These are phyloP conservation scores for Stictocephala bisonia DNA, from an alignment of 2,888 invertebrate species.

Conservation along the genomic window DNA sequence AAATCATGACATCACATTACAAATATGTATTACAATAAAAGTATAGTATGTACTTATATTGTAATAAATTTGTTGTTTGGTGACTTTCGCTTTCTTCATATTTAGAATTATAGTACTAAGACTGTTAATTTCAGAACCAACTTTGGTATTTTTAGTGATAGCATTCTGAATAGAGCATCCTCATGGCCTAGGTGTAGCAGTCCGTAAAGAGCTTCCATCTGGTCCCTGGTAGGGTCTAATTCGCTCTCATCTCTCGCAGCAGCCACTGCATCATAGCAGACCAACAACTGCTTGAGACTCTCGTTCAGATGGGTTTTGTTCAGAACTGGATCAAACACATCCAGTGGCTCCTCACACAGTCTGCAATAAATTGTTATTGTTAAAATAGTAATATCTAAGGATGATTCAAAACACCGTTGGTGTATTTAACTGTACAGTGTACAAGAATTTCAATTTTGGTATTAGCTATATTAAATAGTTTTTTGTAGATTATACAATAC, in stretches of 20 bases:
- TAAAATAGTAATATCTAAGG: neutral
- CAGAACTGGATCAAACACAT: slow-evolving; percentile 75
- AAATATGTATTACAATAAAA: too few relatives aligned
- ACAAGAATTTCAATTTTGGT: too few relatives aligned
- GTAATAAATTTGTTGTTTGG: too few relatives aligned
- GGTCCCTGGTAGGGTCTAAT: slow-evolving; percentile 56
- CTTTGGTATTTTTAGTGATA: neutral
- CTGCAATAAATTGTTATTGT: slow-evolving; percentile 66
- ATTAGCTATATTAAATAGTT: too few relatives aligned
- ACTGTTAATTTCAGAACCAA: neutral
- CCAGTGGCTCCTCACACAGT: slow-evolving; percentile 67
- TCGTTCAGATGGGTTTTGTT: slow-evolving; percentile 78
- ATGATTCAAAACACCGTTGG: slow-evolving; percentile 33
- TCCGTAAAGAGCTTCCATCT: slow-evolving; percentile 77
- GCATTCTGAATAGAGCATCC: slow-evolving; percentile 68
- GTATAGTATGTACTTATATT: too few relatives aligned
- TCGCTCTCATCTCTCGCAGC: slow-evolving; percentile 61
- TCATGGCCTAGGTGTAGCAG: slow-evolving; percentile 73
- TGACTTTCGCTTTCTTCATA: too few relatives aligned
- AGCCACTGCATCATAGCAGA: slow-evolving; percentile 67
- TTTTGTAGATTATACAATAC: too few relatives aligned
- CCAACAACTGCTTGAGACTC: slow-evolving; percentile 75
- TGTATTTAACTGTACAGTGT: too few relatives aligned
- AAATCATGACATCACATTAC: too few relatives aligned
- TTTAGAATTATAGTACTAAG: too few relatives aligned